Base-by-base conservation (phyloP, 2,113 vertebrate species). In the Solea senegalensis region DNA sequence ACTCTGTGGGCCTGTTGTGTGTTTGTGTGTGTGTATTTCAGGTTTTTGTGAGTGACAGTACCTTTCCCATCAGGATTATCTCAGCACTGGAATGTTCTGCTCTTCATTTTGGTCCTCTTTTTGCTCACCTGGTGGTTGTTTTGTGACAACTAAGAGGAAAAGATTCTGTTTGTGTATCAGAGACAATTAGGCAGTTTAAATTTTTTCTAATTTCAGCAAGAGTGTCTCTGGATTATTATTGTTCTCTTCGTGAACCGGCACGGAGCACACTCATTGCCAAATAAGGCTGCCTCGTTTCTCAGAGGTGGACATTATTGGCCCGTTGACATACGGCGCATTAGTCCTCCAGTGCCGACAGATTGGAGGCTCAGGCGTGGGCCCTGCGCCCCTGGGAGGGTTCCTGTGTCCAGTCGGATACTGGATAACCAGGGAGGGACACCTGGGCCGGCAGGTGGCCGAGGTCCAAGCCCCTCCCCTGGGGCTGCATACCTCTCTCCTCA, bases 371-470 rank as follows among this genome's bases (percentile, higher is more conserved):
- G 53, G 52, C 58, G 21, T 4, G 9, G 79, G 65, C 62, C 74
- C 41, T 9, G 34, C 48, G 72, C 50, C 79, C 81, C 50, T 5
- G 5, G 57, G 77, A 81, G 82, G 70, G 62, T 76, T 82, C 56
- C 84, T 67, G 74, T 87, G 86, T 81, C 86, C 90, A 83, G 80
- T 71, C 66, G 62, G 81, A 89, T 82, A 84, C 72, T n/a, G 73
- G 76, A 74, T 79, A 74, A 82, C 81, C 77, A 76, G 57, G 83
- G 71, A 88, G 73, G 83, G 90, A 86, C 90, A 92, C 91, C 90
- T 92, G 90, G 85, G 74, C 76, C 72, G 75, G 86, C 89, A 92
- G 90, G 90, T 91, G 88, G 87, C 88, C 53, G 7, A 44, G 72
- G 63, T 85, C 76, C 83, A 85, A 69, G 51, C 69, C 60, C 81